These are phyloP conservation scores for Rhadinocentrus ornatus DNA, from an alignment of 2,797 vertebrate genomes.

Conservation along the genomic window DNA sequence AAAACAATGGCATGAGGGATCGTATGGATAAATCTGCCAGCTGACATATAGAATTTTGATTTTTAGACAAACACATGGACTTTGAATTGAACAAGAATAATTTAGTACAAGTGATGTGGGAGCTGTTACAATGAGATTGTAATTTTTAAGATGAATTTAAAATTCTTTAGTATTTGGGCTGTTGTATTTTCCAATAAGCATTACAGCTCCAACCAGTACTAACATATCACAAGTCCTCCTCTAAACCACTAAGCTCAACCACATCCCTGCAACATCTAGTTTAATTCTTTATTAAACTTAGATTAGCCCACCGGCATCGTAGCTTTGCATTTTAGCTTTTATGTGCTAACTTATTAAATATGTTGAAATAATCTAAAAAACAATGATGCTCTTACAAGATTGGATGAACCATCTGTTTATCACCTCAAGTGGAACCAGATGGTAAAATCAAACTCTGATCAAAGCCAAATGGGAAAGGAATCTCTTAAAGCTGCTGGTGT, in stretches of 20 bases:
- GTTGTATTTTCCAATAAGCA: not conserved
- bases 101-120: no score
- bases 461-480: not conserved
- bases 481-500: not conserved
- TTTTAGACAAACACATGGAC: not conserved
- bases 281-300: not conserved
- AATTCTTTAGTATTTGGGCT: not conserved
- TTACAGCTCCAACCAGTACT: not conserved
- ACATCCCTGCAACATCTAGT: not conserved
- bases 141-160: not conserved
- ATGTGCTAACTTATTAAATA: not conserved
- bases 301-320: not conserved
- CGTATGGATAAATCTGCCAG: not conserved
- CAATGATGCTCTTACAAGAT: not conserved
- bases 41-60: not conserved
- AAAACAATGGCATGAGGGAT: not conserved
- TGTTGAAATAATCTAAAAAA: not conserved
- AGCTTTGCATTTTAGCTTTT: not conserved
- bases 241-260: not conserved
- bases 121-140: not conserved
- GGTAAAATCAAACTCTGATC: constrained; percentile 1
- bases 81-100: not conserved
- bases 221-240: not conserved
- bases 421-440: not conserved
- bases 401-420: constrained; percentile 10